phyloP scores from a whole-genome alignment of 2,888 invertebrate genomes.

The Himalopsyche kuldschensis region DNA sequence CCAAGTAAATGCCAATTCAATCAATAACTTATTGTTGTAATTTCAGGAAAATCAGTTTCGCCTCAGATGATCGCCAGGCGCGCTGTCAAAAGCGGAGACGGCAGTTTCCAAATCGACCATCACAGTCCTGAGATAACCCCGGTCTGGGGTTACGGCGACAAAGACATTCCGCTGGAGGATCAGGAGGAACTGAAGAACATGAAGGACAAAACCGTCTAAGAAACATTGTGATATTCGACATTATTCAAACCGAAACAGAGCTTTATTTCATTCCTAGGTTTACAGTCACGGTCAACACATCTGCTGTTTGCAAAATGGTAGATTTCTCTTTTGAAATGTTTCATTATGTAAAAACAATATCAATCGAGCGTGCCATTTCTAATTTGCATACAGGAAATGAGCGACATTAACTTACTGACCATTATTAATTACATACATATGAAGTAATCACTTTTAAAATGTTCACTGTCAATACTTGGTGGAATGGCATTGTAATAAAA shows the following conservation, averaged over 20 bases:
- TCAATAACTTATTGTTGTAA: not conserved
- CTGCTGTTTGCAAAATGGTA: not conserved
- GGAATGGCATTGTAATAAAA: no score
- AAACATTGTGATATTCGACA: not conserved
- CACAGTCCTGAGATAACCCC: constrained; percentile 47
- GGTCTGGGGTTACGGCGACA: constrained; percentile 68
- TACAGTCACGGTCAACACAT: not conserved
- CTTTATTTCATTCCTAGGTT: not conserved
- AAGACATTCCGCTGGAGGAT: constrained; percentile 61
- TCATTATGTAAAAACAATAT: not conserved
- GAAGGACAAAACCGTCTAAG: constrained; percentile 46
- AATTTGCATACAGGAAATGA: no score
- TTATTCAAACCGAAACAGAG: not conserved
- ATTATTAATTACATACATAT: no score
- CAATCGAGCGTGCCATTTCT: not conserved
- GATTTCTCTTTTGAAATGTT: no score
- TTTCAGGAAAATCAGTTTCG: constrained; percentile 60
- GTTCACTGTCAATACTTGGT: no score
- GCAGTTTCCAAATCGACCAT: constrained; percentile 52
- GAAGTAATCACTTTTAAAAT: no score
- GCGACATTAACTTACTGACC: no score
- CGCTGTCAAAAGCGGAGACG: constrained; percentile 63
- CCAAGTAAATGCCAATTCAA: not conserved
- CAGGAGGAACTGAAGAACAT: constrained; percentile 57
- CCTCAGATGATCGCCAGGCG: constrained; percentile 60